These are phyloP conservation scores for Cervus canadensis DNA, from an alignment of 2,113 vertebrate species.

Conservation along the genomic window DNA sequence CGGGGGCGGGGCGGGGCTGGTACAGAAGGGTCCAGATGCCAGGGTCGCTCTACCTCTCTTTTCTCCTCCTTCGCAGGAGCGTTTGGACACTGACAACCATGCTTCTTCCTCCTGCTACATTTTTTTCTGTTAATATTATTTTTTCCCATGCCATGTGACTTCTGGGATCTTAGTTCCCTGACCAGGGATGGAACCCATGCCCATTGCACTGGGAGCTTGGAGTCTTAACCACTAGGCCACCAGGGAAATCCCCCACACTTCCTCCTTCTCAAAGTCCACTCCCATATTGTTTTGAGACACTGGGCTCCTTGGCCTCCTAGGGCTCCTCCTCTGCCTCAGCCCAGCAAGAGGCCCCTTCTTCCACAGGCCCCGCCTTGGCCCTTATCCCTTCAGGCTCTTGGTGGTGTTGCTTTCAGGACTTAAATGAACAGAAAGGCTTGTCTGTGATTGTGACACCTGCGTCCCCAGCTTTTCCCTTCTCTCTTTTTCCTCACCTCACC, in stretches of 20 bases:
- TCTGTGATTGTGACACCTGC: not conserved
- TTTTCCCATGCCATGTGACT: not conserved
- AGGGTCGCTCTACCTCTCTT: not conserved
- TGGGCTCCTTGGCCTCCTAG: not conserved
- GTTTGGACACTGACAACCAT: rapidly evolving
- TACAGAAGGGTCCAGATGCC: not conserved
- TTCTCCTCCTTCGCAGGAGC: not conserved
- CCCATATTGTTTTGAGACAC: not conserved
- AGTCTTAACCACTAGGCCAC: not conserved
- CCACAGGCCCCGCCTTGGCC: not conserved
- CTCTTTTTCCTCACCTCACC: not conserved
- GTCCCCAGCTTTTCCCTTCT: not conserved
- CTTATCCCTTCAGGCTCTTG: not conserved
- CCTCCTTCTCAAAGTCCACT: not conserved
- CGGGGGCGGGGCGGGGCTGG: rapidly evolving
- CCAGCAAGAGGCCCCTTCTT: rapidly evolving
- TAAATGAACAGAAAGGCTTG: not conserved
- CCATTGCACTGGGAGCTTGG: not conserved
- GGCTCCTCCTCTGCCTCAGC: not conserved
- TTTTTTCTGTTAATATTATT: not conserved
- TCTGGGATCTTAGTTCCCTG: not conserved
- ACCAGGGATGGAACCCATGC: not conserved
- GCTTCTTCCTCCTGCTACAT: not conserved
- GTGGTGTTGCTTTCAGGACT: not conserved
- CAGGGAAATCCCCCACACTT: not conserved